Percentiles rank a stretch among this genome's conserved stretches.
Evolutionary conservation across 2,888 invertebrate species (phyloP).

Genomic region (Platypus cylindrus): DNA sequence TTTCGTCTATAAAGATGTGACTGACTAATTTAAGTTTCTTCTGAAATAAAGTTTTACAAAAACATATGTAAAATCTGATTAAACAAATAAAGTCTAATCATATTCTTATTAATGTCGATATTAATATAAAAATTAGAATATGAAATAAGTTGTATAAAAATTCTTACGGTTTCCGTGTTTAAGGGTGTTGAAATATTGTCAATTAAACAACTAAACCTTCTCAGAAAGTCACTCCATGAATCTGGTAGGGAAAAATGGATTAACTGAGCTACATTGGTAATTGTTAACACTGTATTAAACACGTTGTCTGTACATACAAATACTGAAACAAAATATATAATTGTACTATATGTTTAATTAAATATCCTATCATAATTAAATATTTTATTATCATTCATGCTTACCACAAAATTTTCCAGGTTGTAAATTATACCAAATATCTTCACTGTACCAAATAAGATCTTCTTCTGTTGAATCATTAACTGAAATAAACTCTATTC

Average conservation of each 20-base stretch:
- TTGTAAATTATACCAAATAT: constrained; percentile 28
- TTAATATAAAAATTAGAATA: neutral
- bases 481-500: constrained; percentile 18
- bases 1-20: constrained; percentile 25
- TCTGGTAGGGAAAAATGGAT: constrained; percentile 60
- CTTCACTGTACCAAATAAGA: constrained; percentile 18
- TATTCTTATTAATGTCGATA: neutral
- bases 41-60: constrained; percentile 16
- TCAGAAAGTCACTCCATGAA: constrained; percentile 53
- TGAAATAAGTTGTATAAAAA: neutral
- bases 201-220: constrained; percentile 53
- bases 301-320: constrained; percentile 59
- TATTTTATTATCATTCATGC: neutral
- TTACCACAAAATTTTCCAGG: constrained; percentile 28
- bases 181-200: constrained; percentile 42
- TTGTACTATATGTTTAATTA: neutral
- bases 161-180: constrained; percentile 27
- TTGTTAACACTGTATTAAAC: constrained; percentile 43
- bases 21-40: constrained; percentile 16
- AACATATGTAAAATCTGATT: neutral
- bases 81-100: neutral
- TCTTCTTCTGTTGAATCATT: constrained; percentile 24
- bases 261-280: constrained; percentile 52
- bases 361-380: constrained; percentile 2
- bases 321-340: constrained; percentile 32